Evolutionary conservation across 2,888 invertebrate genomes (phyloP).

Genomic region (Megalurothrips usitatus): DNA sequence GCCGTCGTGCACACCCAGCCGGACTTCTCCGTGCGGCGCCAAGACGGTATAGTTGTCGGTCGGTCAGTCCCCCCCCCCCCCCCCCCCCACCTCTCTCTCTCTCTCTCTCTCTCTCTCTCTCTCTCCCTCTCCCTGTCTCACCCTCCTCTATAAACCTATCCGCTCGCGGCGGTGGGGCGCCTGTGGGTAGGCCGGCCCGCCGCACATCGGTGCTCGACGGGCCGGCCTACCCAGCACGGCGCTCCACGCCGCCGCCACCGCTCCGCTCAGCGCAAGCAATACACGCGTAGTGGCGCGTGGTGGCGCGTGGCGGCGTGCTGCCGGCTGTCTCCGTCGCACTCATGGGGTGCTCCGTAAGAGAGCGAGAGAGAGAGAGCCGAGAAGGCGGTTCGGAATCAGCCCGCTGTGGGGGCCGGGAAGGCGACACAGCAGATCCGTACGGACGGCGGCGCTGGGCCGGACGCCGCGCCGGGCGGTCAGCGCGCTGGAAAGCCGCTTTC

Average conservation of each 20-base stretch:
- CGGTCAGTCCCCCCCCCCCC: not conserved
- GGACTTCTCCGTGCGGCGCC: not conserved
- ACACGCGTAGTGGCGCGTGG: not conserved
- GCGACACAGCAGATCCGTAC: not conserved
- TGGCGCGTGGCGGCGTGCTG: not conserved
- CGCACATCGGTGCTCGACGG: not conserved
- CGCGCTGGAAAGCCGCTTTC: constrained; percentile 11
- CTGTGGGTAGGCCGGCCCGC: not conserved
- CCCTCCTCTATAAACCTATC: too few species aligned
- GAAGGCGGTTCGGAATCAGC: not conserved
- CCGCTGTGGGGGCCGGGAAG: not conserved
- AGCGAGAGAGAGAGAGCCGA: not conserved
- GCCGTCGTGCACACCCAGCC: not conserved
- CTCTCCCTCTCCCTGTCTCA: too few species aligned
- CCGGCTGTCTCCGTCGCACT: too few species aligned
- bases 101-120: too few species aligned
- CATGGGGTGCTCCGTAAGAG: too few species aligned
- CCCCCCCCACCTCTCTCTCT: not conserved
- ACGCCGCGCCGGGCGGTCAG: not conserved
- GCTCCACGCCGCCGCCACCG: not conserved
- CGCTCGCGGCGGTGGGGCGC: not conserved
- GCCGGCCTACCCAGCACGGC: not conserved
- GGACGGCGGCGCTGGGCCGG: not conserved
- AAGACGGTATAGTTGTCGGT: too few species aligned
- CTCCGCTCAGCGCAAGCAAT: not conserved